A percentile compares a stretch with the other conserved stretches of the same genome.
Evolutionary conservation across 23 tunicate species (phyloP).

Genomic region (Ciona savignyi): DNA sequence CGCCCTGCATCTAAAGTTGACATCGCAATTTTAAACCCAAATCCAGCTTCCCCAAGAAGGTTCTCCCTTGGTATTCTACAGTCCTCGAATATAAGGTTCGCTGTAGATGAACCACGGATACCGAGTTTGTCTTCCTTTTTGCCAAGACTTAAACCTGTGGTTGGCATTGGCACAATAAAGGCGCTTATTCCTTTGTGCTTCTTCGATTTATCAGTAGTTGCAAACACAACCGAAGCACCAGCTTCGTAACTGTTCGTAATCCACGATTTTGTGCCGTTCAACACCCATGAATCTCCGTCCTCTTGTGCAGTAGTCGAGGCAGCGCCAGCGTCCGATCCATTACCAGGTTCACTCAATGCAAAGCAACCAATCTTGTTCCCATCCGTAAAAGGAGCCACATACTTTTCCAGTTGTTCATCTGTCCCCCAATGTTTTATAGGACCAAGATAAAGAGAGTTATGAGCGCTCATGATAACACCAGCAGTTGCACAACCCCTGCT

Average conservation of each 20-base stretch:
- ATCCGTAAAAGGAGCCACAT: constrained; percentile 14
- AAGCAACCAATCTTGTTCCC: too few species aligned
- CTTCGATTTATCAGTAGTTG: constrained; percentile 34
- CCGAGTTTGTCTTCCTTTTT: too few species aligned
- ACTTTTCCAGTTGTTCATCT: constrained; percentile 40
- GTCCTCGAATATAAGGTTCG: constrained; percentile 45
- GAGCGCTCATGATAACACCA: constrained; percentile 43
- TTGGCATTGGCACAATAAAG: constrained; percentile 49
- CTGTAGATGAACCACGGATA: constrained; percentile 28
- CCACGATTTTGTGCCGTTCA: too few species aligned
- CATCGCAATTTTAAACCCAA: too few species aligned
- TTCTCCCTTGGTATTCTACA: constrained; percentile 47
- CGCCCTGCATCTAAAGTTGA: constrained; percentile 51
- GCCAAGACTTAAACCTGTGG: too few species aligned
- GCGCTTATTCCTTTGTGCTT: constrained; percentile 53
- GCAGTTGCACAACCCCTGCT: too few species aligned
- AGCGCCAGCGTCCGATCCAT: constrained; percentile 68
- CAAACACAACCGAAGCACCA: constrained; percentile 44
- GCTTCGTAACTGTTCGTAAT: constrained; percentile 57
- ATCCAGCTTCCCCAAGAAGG: constrained; percentile 36
- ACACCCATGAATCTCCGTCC: too few species aligned
- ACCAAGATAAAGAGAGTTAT: constrained; percentile 54
- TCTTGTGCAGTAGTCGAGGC: too few species aligned
- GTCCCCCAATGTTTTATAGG: constrained; percentile 38
- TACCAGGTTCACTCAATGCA: too few species aligned